These are phyloP conservation scores for Euclidia mi DNA, from an alignment of 2,888 invertebrate species.

Conservation along the genomic window DNA sequence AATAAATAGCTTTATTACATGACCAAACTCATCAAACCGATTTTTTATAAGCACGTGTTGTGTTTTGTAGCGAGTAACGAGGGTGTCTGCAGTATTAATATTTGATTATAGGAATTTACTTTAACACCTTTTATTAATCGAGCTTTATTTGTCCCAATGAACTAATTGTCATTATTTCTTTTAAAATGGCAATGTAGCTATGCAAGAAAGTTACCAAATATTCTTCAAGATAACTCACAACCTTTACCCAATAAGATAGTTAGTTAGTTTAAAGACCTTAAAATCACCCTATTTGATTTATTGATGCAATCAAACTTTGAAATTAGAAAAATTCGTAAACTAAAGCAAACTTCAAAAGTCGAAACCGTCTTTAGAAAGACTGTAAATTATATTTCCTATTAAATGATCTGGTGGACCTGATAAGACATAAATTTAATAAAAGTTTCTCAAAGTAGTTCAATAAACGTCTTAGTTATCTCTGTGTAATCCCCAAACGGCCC, in stretches of 20 bases:
- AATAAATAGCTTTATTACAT: constrained; percentile 76
- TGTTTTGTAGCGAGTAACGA: constrained; percentile 21
- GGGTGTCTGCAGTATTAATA: constrained; percentile 6
- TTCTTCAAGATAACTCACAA: too few relatives aligned
- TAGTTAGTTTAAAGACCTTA: not conserved
- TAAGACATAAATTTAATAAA: constrained; percentile 70
- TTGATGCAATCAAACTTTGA: constrained; percentile 12
- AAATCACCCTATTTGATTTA: constrained; percentile 8
- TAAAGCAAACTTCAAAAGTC: constrained; percentile 42
- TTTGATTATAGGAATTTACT: not conserved
- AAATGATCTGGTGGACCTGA: constrained; percentile 58
- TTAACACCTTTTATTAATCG: not conserved
- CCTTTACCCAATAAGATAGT: too few relatives aligned
- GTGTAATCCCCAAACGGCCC: constrained; percentile 74
- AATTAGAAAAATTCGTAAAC: constrained; percentile 23
- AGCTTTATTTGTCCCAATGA: too few relatives aligned
- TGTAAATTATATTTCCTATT: constrained; percentile 67
- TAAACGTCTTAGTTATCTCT: constrained; percentile 76
- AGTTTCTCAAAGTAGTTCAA: constrained; percentile 72
- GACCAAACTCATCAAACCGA: constrained; percentile 50
- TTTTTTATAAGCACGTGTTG: constrained; percentile 37
- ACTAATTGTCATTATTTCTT: too few relatives aligned
- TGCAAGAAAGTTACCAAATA: too few relatives aligned
- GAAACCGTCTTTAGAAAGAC: constrained; percentile 42
- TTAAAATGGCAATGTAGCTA: too few relatives aligned